Evolutionary conservation across 2,888 invertebrate species (phyloP).

Genomic region (Patella ulyssiponensis): DNA sequence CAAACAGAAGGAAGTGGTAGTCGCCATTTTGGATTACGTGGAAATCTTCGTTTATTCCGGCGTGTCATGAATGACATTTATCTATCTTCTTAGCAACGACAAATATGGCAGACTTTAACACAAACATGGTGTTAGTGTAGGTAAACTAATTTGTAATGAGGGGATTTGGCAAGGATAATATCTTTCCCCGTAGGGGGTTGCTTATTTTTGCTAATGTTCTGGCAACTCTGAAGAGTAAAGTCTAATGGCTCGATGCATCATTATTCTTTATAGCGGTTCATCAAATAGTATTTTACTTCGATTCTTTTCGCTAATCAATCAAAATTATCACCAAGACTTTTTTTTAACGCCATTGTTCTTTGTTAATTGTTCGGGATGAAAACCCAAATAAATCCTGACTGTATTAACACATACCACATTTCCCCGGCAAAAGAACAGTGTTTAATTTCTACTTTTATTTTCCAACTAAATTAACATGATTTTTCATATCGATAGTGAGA

Average conservation of each 20-base stretch:
- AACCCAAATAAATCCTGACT: too few relatives aligned
- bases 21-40: neutral
- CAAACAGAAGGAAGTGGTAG: too few relatives aligned
- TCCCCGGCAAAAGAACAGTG: too few relatives aligned
- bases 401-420: too few relatives aligned
- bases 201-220: constrained; percentile 7
- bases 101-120: constrained; percentile 4
- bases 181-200: constrained; percentile 1
- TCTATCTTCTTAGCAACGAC: neutral
- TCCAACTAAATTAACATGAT: too few relatives aligned
- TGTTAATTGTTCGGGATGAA: too few relatives aligned
- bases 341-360: too few relatives aligned
- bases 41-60: constrained; percentile 3
- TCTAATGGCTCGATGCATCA: neutral
- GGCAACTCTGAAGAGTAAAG: neutral
- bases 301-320: too few relatives aligned
- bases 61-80: constrained; percentile 8
- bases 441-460: too few relatives aligned
- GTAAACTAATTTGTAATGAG: neutral
- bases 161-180: constrained; percentile 6
- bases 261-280: neutral
- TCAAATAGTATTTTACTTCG: too few relatives aligned
- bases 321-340: too few relatives aligned
- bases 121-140: neutral
- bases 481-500: too few relatives aligned